Evolutionary conservation across 2,113 vertebrate genomes (phyloP).

Genomic region (Syngnathus typhle): DNA sequence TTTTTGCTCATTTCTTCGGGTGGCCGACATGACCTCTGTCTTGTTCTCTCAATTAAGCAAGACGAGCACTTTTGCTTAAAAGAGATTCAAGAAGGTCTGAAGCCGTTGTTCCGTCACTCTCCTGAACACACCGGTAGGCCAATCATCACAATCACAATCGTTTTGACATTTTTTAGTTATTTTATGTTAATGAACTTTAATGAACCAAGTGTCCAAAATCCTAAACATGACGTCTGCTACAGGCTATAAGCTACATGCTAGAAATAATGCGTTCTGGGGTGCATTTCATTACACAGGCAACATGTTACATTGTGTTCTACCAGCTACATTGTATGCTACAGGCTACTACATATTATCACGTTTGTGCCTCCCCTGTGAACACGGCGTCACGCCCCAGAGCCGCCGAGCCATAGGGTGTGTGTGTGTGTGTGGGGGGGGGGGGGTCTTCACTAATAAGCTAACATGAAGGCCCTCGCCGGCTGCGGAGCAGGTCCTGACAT

Average conservation of each 20-base stretch:
- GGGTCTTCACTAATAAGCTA: slow-evolving; percentile 62
- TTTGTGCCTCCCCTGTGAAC: slow-evolving; percentile 36
- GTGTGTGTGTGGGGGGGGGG: slow-evolving; percentile 50
- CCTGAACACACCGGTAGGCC: too few relatives aligned
- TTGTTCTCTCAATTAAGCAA: slow-evolving; percentile 2
- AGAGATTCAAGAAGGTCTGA: not conserved
- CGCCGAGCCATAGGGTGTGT: slow-evolving; percentile 45
- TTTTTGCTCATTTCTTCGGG: slow-evolving; percentile 42
- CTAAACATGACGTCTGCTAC: too few relatives aligned
- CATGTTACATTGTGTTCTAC: too few relatives aligned
- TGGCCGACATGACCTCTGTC: slow-evolving; percentile 50
- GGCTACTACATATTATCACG: slow-evolving; percentile 12
- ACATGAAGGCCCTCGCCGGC: slow-evolving; percentile 43
- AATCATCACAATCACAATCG: not conserved
- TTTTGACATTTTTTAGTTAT: too few relatives aligned
- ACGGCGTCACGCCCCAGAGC: slow-evolving; percentile 53
- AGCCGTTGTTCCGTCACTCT: too few relatives aligned
- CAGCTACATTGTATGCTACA: not conserved
- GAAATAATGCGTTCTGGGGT: too few relatives aligned
- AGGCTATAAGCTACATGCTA: too few relatives aligned
- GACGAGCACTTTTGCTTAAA: not conserved
- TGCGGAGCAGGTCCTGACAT: not conserved
- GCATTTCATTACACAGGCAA: too few relatives aligned
- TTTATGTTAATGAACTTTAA: not conserved
- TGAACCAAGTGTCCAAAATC: too few relatives aligned